Conservation (phyloP, 2,797 vertebrate genomes). For the Phoeniculus purpureus region DNA sequence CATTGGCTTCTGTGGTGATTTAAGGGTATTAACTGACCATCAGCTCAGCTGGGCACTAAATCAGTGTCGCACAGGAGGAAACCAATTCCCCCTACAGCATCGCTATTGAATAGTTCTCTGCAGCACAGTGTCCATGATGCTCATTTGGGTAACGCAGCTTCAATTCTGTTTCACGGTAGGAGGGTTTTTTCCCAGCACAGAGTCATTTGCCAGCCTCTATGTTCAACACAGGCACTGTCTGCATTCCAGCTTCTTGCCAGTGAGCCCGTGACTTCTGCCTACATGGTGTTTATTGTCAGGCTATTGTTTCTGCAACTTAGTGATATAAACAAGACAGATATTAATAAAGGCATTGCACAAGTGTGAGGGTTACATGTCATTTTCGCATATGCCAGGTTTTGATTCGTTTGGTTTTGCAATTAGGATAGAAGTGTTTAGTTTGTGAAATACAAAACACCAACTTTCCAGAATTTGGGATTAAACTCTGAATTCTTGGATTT, state of each 20-base stretch:
- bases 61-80: not conserved
- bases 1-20: not conserved
- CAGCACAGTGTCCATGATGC: accelerated
- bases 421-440: not conserved
- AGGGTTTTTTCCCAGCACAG: not conserved
- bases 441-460: not conserved
- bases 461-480: not conserved
- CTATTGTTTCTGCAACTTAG: not conserved
- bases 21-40: not conserved
- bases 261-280: not conserved
- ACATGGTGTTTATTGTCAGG: not conserved
- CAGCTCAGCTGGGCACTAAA: not conserved
- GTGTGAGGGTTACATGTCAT: not conserved
- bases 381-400: not conserved
- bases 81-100: not conserved
- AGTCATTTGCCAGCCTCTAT: not conserved
- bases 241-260: conserved; percentile 4
- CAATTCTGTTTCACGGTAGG: not conserved
- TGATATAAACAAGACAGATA: conserved; percentile 26
- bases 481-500: not conserved
- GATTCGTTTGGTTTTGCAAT: not conserved
- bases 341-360: not conserved
- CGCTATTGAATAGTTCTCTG: not conserved
- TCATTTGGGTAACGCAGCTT: not conserved
- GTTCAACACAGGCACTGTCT: not conserved